Evolutionary conservation across 2,797 vertebrate genomes (phyloP), one percentile per base, ranked within the genome.

Genomic region (Clamator glandarius): DNA sequence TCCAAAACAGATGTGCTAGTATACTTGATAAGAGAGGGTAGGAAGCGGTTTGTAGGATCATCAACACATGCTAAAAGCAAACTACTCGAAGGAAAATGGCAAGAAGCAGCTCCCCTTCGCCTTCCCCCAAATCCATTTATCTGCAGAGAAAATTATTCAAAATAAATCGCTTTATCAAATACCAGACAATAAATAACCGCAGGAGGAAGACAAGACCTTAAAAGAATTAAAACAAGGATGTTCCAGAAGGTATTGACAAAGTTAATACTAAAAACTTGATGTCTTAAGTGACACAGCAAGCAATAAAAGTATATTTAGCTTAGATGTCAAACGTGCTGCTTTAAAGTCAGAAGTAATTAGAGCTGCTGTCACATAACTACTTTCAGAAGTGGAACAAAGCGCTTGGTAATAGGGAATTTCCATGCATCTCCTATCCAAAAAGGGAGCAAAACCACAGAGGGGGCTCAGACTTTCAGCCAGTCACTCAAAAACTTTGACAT

Each of bases 381-480:
- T 93, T 88, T 93, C 91, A 95, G 90, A 89, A 95, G 77, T 55
- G 51, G 77, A 92, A 93, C 79, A 75, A 93, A 88, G 93, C 50
- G 84, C 89, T 95, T 21, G n/a, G 93, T 88, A 95, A 96, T 55
- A 93, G 90, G 66, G 92, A 96, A 95, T 81, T 91, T 91, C 89
- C 92, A 92, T 6, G 35, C 76, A 64, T 44, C 90, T 81, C 46
- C 46, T 19, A 62, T 26, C 46, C 76, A 89, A 74, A 88, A 73
- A 66, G 24, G 70, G 48, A 74, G 57, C 31, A 78, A 78, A 93
- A 81, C 42, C 85, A 78, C 72, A 80, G 64, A 66, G 68, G 46
- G 59, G 87, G 74, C 44, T 69, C 78, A 63, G 15, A 72, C 79
- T 67, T 76, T 14, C 50, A 84, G 82, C 68, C 87, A 89, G 41